These are phyloP conservation scores for Homarus gammarus DNA, from an alignment of 2,888 invertebrate genomes.

Conservation along the genomic window DNA sequence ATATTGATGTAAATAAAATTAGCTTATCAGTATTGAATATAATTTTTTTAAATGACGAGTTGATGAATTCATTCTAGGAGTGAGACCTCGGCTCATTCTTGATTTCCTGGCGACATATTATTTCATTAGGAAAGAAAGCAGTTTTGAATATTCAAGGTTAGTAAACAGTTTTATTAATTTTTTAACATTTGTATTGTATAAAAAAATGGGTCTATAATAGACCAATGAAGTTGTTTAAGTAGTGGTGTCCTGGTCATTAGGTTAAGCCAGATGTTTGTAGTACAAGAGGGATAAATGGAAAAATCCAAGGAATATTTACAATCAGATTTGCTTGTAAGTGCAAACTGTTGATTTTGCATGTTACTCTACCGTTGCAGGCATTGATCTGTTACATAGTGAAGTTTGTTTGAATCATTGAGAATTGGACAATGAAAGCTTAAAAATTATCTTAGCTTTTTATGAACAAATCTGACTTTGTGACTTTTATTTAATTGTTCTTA, in stretches of 20 bases:
- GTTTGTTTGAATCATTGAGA: background rate
- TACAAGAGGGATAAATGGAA: conserved; percentile 49
- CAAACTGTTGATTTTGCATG: background rate
- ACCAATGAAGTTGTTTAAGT: conserved; percentile 50
- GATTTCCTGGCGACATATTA: background rate
- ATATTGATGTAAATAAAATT: background rate
- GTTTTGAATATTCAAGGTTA: background rate
- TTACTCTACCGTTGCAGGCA: background rate
- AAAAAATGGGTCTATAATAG: conserved; percentile 19
- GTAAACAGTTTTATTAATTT: background rate
- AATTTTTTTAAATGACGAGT: background rate
- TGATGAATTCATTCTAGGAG: background rate
- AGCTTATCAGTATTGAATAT: background rate
- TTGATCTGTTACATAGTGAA: background rate
- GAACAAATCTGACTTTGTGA: conserved; percentile 12
- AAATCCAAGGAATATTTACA: background rate
- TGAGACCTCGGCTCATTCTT: background rate
- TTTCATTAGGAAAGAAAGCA: background rate
- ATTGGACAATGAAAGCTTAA: background rate
- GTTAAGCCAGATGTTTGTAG: conserved; percentile 60
- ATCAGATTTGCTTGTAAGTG: background rate
- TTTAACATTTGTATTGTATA: conserved; percentile 18
- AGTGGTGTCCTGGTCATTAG: conserved; percentile 66
- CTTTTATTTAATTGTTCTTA: conserved; percentile 39
- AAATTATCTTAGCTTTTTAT: conserved; percentile 1